Percentiles rank a stretch among this genome's conserved stretches.
Evolutionary conservation across 2,797 vertebrate genomes (phyloP).

Genomic region (Picus viridis): DNA sequence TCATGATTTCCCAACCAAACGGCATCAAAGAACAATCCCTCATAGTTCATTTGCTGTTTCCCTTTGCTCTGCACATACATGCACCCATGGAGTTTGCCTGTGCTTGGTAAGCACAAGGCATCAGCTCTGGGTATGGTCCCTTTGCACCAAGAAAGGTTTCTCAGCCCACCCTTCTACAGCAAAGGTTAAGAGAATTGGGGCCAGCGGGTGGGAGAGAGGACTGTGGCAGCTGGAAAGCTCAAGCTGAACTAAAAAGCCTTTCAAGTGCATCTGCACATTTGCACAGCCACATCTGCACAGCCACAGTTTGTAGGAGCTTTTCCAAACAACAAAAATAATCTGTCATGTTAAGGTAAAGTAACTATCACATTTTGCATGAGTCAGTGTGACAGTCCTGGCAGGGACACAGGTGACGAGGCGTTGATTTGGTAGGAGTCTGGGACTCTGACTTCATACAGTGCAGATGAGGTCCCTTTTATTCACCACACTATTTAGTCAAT

Average conservation of each 20-base stretch:
- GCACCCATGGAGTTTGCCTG: not conserved
- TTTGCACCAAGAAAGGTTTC: not conserved
- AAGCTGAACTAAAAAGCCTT: not conserved
- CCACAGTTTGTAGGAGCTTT: not conserved
- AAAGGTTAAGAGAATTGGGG: fast-evolving
- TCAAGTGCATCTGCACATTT: not conserved
- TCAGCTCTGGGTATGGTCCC: fast-evolving
- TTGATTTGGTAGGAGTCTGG: not conserved
- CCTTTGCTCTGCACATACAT: not conserved
- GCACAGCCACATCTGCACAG: not conserved
- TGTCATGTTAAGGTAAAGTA: not conserved
- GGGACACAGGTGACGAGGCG: not conserved
- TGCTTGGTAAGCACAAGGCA: not conserved
- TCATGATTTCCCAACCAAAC: slow-evolving; percentile 56
- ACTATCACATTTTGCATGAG: not conserved
- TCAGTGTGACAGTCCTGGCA: not conserved
- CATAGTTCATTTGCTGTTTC: not conserved
- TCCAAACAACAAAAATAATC: not conserved
- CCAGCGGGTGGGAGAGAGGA: not conserved
- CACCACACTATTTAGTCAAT: fast-evolving
- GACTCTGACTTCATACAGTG: not conserved
- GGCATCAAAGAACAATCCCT: slow-evolving; percentile 45
- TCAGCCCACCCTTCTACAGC: not conserved
- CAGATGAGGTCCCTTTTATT: not conserved
- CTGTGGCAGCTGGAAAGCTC: not conserved